A percentile compares a stretch with the other conserved stretches of the same genome.
phyloP scores from a whole-genome alignment of 2,113 vertebrate species.

The Prunella fulvescens region DNA sequence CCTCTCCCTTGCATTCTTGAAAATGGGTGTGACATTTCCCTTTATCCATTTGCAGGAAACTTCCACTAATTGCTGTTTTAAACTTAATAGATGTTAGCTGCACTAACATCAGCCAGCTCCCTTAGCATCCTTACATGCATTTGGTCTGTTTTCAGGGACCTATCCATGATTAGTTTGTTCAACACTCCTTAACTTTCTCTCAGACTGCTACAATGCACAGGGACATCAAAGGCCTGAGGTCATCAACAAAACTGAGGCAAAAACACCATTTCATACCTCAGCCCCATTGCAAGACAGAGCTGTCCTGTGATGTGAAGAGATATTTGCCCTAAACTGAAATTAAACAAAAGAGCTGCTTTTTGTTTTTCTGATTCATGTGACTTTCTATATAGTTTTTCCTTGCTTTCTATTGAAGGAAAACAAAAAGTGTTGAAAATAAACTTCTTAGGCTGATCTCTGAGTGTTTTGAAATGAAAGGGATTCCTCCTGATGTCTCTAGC shows the following conservation, averaged over 20 bases:
- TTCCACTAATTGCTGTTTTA: not conserved
- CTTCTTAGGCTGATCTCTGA: not conserved
- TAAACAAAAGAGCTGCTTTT: not conserved
- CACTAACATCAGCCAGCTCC: not conserved
- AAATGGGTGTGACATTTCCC: not conserved
- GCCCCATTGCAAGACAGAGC: not conserved
- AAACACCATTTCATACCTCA: fast-evolving
- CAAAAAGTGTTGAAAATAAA: not conserved
- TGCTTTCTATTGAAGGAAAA: not conserved
- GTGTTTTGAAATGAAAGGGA: not conserved
- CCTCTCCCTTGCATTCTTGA: not conserved
- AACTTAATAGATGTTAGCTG: not conserved
- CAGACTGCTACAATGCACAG: not conserved
- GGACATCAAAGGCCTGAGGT: not conserved
- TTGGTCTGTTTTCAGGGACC: not conserved
- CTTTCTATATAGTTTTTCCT: not conserved
- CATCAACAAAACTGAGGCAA: not conserved
- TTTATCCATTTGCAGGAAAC: not conserved
- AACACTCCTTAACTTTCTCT: not conserved
- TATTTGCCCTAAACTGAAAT: not conserved
- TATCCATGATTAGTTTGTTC: not conserved
- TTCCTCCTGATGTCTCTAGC: not conserved
- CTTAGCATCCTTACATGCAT: not conserved
- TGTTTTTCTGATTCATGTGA: not conserved
- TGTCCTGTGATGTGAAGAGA: not conserved